Base-by-base conservation (phyloP, 2,888 invertebrate species). In the Torymus aiolomorphi region DNA sequence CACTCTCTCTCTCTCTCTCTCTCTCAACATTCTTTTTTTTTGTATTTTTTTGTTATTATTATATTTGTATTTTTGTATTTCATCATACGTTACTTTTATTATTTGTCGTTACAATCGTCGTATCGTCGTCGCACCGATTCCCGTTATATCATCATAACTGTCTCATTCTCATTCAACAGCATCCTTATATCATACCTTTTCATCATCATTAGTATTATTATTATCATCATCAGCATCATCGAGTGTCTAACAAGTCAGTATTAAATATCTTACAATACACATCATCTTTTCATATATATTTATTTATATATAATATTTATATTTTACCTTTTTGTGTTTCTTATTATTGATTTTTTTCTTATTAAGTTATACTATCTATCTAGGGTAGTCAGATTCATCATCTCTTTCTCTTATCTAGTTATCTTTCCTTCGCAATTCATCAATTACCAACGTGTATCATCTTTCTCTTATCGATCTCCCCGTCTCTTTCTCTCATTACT, bases 191-290 rank as follows among this genome's bases (percentile, higher is more conserved):
- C 76, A 72, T 78, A 80, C 79, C 74, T n/a, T n/a, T 69, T 79
- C 70, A 59, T 78, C 73, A 65, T 79, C 57, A 73, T 82, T 51
- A 74, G 71, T 51, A 75, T 81, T 52, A 79, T 82, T 69, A 72
- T 83, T 72, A 85, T 87, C 78, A 83, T 84, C 83, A 83, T 82
- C 67, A 31, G 31, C 31, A 66, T 81, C 78, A 87, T 87, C 85
- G 84, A 84, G 86, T 87, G 85, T 86, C 85, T 87, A 88, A 85
- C 86, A 86, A 86, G 84, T 88, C 86, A 84, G 87, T 89, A 88
- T 88, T 88, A 88, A 88, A 88, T 89, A 88, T 89, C 86, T 88
- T 88, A 88, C 88, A 89, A 86, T 88, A 88, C 88, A 88, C 88
- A 89, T 87, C 86, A 83, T 87, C 85, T 86, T 51, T 88, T 85